These are phyloP conservation scores for Odontesthes bonariensis DNA, from an alignment of 2,113 vertebrate genomes.

Conservation along the genomic window DNA sequence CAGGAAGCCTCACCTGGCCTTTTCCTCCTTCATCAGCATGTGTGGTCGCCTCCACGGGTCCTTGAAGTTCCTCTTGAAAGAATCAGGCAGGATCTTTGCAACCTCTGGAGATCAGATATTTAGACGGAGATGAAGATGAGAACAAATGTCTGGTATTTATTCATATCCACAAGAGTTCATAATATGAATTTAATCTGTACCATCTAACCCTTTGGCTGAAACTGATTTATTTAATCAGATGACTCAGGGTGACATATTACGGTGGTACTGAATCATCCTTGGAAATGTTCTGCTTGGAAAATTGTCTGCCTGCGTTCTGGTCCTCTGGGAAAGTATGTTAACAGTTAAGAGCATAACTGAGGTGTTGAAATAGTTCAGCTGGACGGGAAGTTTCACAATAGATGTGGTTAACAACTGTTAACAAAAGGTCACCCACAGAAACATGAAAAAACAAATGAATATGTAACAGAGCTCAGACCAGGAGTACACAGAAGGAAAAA, in stretches of 20 bases:
- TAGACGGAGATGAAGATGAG: slow-evolving; percentile 1
- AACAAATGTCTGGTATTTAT: background rate
- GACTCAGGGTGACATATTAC: background rate
- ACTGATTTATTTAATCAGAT: background rate
- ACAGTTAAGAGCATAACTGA: slow-evolving; percentile 2
- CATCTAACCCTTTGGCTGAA: background rate
- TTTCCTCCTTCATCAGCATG: slow-evolving; percentile 80
- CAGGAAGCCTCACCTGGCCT: slow-evolving; percentile 79
- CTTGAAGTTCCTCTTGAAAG: slow-evolving; percentile 87
- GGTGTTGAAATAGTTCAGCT: slow-evolving; percentile 48
- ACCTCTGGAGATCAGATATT: slow-evolving; percentile 79
- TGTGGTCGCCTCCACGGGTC: slow-evolving; percentile 86
- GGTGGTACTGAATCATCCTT: background rate
- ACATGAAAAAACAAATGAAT: slow-evolving; percentile 28
- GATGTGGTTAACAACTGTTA: slow-evolving; percentile 47
- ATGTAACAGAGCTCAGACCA: slow-evolving; percentile 12
- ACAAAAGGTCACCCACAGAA: slow-evolving; percentile 26
- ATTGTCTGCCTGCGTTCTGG: slow-evolving; percentile 21
- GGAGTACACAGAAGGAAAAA: background rate
- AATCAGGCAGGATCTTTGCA: slow-evolving; percentile 86
- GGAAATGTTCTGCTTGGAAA: slow-evolving; percentile 15
- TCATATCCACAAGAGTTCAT: background rate
- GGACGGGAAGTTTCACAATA: slow-evolving; percentile 46
- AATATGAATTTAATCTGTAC: background rate
- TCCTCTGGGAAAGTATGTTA: slow-evolving; percentile 13